Percentiles rank a stretch among this genome's conserved stretches.
These are phyloP conservation scores for Pipistrellus pipistrellus DNA, from an alignment of 2,797 vertebrate species.

Conservation along the genomic window DNA sequence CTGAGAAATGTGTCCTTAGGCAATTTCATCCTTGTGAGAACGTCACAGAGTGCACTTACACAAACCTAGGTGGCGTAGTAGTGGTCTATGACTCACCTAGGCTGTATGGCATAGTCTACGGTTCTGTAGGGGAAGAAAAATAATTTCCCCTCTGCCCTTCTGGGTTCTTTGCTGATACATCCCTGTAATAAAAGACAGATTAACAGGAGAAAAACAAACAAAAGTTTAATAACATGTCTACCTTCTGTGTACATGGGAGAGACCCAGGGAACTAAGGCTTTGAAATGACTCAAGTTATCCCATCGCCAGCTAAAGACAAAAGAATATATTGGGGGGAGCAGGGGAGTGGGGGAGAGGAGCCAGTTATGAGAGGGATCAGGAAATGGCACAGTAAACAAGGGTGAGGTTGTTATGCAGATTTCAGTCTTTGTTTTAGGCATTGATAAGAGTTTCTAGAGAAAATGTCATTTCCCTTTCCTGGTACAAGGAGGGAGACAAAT, in stretches of 20 bases:
- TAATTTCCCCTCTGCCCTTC: background rate
- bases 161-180: background rate
- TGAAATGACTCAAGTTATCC: background rate
- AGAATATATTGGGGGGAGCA: background rate
- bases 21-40: background rate
- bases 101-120: background rate
- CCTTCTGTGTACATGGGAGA: background rate
- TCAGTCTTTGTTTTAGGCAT: background rate
- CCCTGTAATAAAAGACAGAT: background rate
- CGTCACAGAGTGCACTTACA: background rate
- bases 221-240: background rate
- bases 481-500: background rate
- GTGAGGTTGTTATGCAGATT: background rate
- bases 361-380: background rate
- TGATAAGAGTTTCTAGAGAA: background rate
- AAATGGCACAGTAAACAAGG: background rate
- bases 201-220: background rate
- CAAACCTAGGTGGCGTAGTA: background rate
- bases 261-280: background rate
- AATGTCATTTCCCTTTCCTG: background rate
- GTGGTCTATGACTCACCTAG: background rate
- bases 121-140: background rate
- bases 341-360: background rate
- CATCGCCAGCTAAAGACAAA: background rate
- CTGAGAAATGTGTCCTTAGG: background rate